Conservation (phyloP, 1,140 invertebrate genomes). For the Plectrocnemia conspersa region DNA sequence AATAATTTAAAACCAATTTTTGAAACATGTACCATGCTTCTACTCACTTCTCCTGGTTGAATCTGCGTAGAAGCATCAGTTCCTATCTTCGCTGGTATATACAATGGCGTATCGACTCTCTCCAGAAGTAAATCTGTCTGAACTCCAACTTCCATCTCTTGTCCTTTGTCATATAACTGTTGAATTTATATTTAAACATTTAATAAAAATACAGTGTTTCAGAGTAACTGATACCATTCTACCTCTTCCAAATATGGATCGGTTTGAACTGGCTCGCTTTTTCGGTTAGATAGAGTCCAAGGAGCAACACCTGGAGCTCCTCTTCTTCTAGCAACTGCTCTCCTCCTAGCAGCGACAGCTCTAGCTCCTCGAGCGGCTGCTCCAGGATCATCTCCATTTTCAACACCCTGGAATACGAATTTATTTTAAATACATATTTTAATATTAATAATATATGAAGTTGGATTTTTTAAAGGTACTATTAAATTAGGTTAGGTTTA, state of each 20-base stretch:
- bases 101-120: conserved; percentile 67
- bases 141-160: conserved; percentile 67
- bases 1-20: neutral
- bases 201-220: neutral
- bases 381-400: conserved; percentile 55
- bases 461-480: too few relatives aligned
- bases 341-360: conserved; percentile 58
- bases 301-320: conserved; percentile 58
- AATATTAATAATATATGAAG: too few relatives aligned
- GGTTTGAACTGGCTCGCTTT: conserved; percentile 81
- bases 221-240: conserved; percentile 7
- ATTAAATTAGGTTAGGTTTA: too few relatives aligned
- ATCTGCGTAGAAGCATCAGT: conserved; percentile 80
- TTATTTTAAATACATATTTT: too few relatives aligned
- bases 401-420: conserved; percentile 9
- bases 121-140: conserved; percentile 86
- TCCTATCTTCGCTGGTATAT: conserved; percentile 72
- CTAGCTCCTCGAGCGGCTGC: conserved; percentile 47
- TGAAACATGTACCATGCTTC: neutral
- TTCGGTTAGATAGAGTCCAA: conserved; percentile 68
- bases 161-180: conserved; percentile 64
- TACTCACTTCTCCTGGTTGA: conserved; percentile 73
- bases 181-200: conserved; percentile 8
- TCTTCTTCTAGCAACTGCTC: conserved; percentile 56
- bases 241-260: conserved; percentile 83